Percentiles rank a stretch among this genome's conserved stretches.
These are phyloP conservation scores for Polia nebulosa DNA, from an alignment of 2,888 invertebrate genomes.

Conservation along the genomic window DNA sequence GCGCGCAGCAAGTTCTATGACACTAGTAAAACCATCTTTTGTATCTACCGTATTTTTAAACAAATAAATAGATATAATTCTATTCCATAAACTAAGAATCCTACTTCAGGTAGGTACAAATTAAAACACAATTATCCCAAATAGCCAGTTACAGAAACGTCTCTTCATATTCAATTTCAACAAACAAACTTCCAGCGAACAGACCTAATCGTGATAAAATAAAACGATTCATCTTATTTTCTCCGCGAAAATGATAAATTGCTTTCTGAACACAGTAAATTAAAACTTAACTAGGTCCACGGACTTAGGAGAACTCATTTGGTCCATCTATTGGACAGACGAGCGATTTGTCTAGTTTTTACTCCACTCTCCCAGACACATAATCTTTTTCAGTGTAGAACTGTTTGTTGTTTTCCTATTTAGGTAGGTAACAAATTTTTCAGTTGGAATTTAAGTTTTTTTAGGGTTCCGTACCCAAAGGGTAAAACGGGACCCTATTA, in stretches of 20 bases:
- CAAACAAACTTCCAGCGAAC: slow-evolving; percentile 14
- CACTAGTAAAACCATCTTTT: too few relatives aligned
- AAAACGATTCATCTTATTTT: slow-evolving; percentile 46
- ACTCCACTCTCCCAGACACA: not conserved
- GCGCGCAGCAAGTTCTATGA: too few relatives aligned
- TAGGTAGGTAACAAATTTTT: slow-evolving; percentile 1
- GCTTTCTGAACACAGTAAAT: slow-evolving; percentile 36
- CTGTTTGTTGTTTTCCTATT: slow-evolving; percentile 10
- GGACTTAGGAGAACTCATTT: slow-evolving; percentile 36
- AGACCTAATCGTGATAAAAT: slow-evolving; percentile 33
- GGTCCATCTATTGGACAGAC: slow-evolving; percentile 14
- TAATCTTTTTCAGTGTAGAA: slow-evolving; percentile 15
- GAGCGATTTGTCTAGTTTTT: slow-evolving; percentile 34
- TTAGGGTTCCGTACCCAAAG: too few relatives aligned
- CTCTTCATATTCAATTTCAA: slow-evolving; percentile 29
- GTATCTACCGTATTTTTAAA: too few relatives aligned
- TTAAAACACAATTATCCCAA: not conserved
- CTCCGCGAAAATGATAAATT: slow-evolving; percentile 50
- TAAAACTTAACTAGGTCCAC: slow-evolving; percentile 37
- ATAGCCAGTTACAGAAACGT: not conserved
- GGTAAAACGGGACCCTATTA: too few relatives aligned
- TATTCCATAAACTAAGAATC: not conserved
- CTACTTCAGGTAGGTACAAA: not conserved
- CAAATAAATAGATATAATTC: too few relatives aligned
- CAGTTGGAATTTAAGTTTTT: too few relatives aligned